Base-by-base conservation (phyloP, 2,113 vertebrate genomes). In the Misgurnus anguillicaudatus region DNA sequence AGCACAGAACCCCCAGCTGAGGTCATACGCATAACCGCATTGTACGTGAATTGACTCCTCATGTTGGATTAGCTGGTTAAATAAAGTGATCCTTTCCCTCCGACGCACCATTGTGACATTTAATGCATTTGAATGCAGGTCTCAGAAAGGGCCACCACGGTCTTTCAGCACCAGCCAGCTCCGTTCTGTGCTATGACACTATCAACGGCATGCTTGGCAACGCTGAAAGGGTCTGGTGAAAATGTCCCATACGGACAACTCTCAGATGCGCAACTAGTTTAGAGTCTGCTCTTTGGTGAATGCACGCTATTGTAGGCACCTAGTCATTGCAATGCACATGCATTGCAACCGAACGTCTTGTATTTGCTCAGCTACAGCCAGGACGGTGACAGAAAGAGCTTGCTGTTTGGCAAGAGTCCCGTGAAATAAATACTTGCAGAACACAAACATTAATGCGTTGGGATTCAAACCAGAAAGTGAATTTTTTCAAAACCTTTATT, bases 21-120 rank as follows among this genome's bases (percentile, higher is more conserved):
- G 85, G 77, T 78, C 85, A 86, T 85, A 82, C 75, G 85, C 86
- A 85, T 85, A 82, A 85, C 87, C 70, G 36, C 84, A 85, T 85
- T 89, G 87, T 87, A 89, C 85, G 85, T 89, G 90, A 89, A 90
- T 88, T 83, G 88, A 89, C 89, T 91, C 83, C 70, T 87, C 84
- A 80, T 90, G 89, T 90, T 83, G 87, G 87, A 90, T 91, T 91
- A 91, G 87, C 88, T 85, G 84, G 79, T 87, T 88, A 90, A 89
- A 92, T 80, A 87, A 80, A 86, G 80, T 85, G 79, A 84, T 84
- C 77, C 68, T 83, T 88, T 88, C 82, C 83, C 76, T 85, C 79
- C 76, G 71, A 87, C 69, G 84, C 83, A 83, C 85, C 87, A 85
- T 89, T 64, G 47, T 88, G 89, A 89, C 88, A 87, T 89, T 88